A percentile compares a stretch with the other conserved stretches of the same genome.
Conservation (phyloP, 1,140 invertebrate species). For the Drosophila funebris region DNA sequence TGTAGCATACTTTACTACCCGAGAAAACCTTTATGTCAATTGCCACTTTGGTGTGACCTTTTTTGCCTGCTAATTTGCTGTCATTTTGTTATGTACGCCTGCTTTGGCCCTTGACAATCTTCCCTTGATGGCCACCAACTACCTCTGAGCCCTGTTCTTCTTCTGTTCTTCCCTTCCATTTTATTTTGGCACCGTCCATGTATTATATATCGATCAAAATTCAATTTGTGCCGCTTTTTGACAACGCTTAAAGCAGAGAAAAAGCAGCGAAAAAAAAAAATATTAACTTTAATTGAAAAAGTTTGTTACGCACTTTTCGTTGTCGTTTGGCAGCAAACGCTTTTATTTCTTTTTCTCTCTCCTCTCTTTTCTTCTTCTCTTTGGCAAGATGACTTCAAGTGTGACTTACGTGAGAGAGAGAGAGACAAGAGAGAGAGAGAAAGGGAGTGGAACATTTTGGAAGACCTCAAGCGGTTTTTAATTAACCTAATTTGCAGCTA, state of each 20-base stretch:
- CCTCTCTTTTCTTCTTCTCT: constrained; percentile 21
- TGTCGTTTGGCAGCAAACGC: constrained; percentile 35
- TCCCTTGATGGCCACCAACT: constrained; percentile 23
- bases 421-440: neutral
- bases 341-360: constrained; percentile 31
- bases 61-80: constrained; percentile 75
- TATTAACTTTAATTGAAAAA: constrained; percentile 80
- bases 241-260: constrained; percentile 54
- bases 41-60: constrained; percentile 61
- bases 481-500: constrained; percentile 78
- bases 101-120: constrained; percentile 5
- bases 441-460: neutral
- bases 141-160: constrained; percentile 11
- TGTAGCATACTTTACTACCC: neutral
- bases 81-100: constrained; percentile 65
- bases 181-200: constrained; percentile 16
- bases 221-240: constrained; percentile 78
- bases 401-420: constrained; percentile 47
- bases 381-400: constrained; percentile 19
- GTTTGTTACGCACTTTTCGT: constrained; percentile 71
- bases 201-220: constrained; percentile 82
- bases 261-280: constrained; percentile 57
- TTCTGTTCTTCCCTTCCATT: neutral
- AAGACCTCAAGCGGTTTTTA: constrained; percentile 75
- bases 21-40: constrained; percentile 23